Conservation (phyloP, 2,888 invertebrate species). For the Osmoderma eremita region DNA sequence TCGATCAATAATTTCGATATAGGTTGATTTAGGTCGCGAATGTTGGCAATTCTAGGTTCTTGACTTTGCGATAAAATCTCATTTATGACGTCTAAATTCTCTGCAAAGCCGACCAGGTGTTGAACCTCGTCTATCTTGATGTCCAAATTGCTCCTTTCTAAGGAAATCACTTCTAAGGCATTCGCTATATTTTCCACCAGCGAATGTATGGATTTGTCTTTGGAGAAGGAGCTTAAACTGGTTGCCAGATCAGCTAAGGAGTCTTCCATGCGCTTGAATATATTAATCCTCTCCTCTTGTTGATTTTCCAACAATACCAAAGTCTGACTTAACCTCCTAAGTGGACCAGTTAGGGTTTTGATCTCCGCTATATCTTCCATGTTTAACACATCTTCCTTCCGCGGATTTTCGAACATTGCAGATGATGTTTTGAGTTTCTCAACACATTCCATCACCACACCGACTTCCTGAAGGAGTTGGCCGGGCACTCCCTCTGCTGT, state of each 20-base stretch:
- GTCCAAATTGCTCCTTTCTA: constrained; percentile 41
- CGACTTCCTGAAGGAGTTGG: constrained; percentile 55
- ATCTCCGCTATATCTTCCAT: constrained; percentile 55
- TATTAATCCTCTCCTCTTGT: constrained; percentile 51
- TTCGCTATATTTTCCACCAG: constrained; percentile 55
- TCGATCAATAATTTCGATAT: constrained; percentile 28
- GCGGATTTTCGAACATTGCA: constrained; percentile 48
- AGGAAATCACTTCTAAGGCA: constrained; percentile 55
- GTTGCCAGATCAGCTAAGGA: constrained; percentile 56
- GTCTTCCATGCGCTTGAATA: constrained; percentile 51
- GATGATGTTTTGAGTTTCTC: constrained; percentile 56
- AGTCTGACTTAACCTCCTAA: constrained; percentile 54
- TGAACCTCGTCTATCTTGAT: constrained; percentile 39
- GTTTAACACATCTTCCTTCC: constrained; percentile 50
- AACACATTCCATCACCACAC: constrained; percentile 57
- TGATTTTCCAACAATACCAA: constrained; percentile 53
- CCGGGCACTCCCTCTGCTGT: constrained; percentile 53
- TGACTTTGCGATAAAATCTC: constrained; percentile 35
- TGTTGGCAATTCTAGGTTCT: constrained; percentile 22
- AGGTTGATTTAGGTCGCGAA: constrained; percentile 26
- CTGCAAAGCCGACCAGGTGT: constrained; percentile 41
- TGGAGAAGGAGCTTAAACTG: constrained; percentile 52
- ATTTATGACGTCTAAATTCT: constrained; percentile 38
- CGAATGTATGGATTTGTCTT: constrained; percentile 52
- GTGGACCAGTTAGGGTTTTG: constrained; percentile 53